A percentile compares a stretch with the other conserved stretches of the same genome.
phyloP scores from a whole-genome alignment of 2,888 invertebrate species.

The Gandaritis pyraliata region DNA sequence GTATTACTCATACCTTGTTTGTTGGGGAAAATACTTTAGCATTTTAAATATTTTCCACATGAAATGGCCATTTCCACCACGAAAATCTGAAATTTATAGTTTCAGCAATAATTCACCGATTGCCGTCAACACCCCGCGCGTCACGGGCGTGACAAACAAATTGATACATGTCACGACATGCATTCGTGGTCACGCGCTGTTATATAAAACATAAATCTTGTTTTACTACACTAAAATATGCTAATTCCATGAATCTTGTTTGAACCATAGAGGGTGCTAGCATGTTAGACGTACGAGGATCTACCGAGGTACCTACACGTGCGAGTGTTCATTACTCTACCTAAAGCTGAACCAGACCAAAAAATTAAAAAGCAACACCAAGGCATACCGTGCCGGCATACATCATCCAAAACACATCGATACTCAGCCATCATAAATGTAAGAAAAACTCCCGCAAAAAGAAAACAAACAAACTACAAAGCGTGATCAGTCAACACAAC shows the following conservation, averaged over 20 bases:
- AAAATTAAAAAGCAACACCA: background rate
- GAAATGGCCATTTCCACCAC: conserved; percentile 1
- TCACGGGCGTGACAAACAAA: conserved; percentile 36
- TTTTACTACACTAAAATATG: conserved; percentile 25
- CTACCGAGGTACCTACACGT: background rate
- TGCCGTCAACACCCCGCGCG: conserved; percentile 22
- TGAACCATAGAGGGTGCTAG: conserved; percentile 1
- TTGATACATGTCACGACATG: conserved; percentile 34
- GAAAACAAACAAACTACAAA: conserved; percentile 7
- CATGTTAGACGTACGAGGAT: background rate
- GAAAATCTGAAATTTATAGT: conserved; percentile 5
- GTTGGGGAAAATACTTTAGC: background rate
- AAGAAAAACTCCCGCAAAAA: background rate
- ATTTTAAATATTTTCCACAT: background rate
- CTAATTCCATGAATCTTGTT: conserved; percentile 16
- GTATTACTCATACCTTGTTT: background rate
- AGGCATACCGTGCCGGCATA: background rate
- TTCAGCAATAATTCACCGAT: conserved; percentile 8
- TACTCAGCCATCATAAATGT: background rate
- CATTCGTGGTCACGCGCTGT: conserved; percentile 27
- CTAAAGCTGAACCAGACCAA: background rate
- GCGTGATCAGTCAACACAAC: conserved; percentile 4
- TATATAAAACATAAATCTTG: conserved; percentile 29
- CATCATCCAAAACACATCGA: background rate
- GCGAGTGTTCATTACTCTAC: background rate